Conservation (phyloP, 2,888 invertebrate genomes). For the Monochamus alternatus region DNA sequence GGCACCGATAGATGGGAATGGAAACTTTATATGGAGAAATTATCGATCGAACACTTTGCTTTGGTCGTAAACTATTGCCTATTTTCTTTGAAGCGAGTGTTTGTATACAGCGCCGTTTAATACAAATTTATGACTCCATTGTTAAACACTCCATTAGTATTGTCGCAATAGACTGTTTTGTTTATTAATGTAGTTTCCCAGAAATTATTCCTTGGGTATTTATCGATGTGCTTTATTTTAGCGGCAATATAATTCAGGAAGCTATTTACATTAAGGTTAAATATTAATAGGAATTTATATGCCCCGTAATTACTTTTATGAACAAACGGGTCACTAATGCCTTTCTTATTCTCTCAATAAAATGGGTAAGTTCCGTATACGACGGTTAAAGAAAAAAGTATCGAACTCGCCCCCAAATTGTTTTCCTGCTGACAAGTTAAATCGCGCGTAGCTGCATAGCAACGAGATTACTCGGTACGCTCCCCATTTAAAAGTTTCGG, state of each 20-base stretch:
- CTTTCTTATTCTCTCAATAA: too few relatives aligned
- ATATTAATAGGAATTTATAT: not conserved
- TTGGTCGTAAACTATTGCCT: not conserved
- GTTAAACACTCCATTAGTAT: not conserved
- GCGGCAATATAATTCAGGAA: not conserved
- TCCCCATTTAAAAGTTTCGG: constrained; percentile 33
- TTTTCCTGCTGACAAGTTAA: constrained; percentile 22
- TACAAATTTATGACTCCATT: constrained; percentile 2
- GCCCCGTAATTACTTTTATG: too few relatives aligned
- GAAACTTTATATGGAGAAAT: not conserved
- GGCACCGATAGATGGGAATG: too few relatives aligned
- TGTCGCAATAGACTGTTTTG: not conserved
- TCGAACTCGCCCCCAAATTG: too few relatives aligned
- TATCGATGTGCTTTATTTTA: not conserved
- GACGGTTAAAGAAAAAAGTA: too few relatives aligned
- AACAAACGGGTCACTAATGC: too few relatives aligned
- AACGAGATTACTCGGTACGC: constrained; percentile 22
- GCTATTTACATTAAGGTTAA: not conserved
- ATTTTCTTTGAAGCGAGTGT: not conserved
- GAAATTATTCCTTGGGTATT: not conserved
- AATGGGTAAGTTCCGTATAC: too few relatives aligned
- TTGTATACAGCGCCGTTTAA: not conserved
- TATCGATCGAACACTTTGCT: not conserved
- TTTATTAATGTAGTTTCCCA: constrained; percentile 1
- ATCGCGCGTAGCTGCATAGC: constrained; percentile 21